Evolutionary conservation across 2,888 invertebrate species (phyloP).

Genomic region (Xiphydria camelus): DNA sequence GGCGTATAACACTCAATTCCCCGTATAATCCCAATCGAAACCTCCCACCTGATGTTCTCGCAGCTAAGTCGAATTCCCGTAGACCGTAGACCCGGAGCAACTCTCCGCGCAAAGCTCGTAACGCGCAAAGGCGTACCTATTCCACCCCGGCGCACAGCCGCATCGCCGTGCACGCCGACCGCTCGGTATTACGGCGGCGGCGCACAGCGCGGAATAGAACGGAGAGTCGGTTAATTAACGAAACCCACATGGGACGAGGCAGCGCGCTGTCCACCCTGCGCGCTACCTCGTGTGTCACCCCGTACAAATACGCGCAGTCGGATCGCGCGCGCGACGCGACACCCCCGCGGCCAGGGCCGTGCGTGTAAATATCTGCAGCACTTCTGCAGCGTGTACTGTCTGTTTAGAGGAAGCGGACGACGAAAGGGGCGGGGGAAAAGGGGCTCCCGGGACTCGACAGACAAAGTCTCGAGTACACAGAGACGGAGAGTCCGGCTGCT

Average conservation of each 20-base stretch:
- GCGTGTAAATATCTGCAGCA: background rate
- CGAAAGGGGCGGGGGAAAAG: background rate
- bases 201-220: conserved; percentile 33
- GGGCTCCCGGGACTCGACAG: too few species aligned
- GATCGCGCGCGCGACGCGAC: background rate
- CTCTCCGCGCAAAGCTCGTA: too few species aligned
- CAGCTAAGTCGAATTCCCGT: too few species aligned
- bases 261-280: conserved; percentile 28
- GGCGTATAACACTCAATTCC: too few species aligned
- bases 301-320: background rate
- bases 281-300: background rate
- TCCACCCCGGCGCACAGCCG: too few species aligned
- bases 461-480: background rate
- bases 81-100: too few species aligned
- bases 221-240: conserved; percentile 53
- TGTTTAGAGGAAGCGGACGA: background rate
- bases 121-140: too few species aligned
- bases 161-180: too few species aligned
- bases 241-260: conserved; percentile 50
- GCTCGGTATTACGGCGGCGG: too few species aligned
- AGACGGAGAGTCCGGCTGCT: conserved; percentile 9
- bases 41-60: too few species aligned
- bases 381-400: too few species aligned
- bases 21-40: too few species aligned
- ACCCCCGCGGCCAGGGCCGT: background rate